Evolutionary conservation across 2,113 vertebrate genomes (phyloP).

Genomic region (Addax nasomaculatus): DNA sequence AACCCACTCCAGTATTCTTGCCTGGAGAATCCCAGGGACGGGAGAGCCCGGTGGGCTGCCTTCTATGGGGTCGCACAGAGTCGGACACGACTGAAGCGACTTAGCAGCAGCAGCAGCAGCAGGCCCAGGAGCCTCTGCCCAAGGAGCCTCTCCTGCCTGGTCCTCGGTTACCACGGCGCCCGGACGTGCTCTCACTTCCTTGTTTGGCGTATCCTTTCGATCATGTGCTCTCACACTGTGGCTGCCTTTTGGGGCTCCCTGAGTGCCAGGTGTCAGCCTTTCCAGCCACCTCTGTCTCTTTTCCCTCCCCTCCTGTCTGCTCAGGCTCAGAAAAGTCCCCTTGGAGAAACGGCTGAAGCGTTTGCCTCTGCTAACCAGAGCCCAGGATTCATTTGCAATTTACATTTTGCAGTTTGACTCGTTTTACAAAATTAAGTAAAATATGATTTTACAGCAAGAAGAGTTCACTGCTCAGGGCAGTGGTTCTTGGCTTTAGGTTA

Average conservation of each 20-base stretch:
- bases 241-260: neutral
- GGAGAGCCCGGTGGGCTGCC: no score
- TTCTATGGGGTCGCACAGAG: no score
- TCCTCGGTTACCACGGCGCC: rapidly evolving
- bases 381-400: neutral
- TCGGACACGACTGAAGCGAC: no score
- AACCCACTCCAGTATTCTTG: no score
- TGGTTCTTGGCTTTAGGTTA: neutral
- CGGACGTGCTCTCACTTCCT: neutral
- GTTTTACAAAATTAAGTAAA: neutral
- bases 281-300: neutral
- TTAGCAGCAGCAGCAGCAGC: no score
- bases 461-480: neutral
- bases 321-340: neutral
- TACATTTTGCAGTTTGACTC: neutral
- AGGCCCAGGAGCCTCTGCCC: neutral
- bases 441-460: neutral
- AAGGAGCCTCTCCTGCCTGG: neutral
- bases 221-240: neutral
- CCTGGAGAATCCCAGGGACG: no score
- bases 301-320: neutral
- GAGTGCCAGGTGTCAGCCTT: neutral
- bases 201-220: neutral
- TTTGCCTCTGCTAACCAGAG: neutral
- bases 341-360: neutral